phyloP scores from a whole-genome alignment of 2,888 invertebrate genomes.

The Criorhina ranunculi region DNA sequence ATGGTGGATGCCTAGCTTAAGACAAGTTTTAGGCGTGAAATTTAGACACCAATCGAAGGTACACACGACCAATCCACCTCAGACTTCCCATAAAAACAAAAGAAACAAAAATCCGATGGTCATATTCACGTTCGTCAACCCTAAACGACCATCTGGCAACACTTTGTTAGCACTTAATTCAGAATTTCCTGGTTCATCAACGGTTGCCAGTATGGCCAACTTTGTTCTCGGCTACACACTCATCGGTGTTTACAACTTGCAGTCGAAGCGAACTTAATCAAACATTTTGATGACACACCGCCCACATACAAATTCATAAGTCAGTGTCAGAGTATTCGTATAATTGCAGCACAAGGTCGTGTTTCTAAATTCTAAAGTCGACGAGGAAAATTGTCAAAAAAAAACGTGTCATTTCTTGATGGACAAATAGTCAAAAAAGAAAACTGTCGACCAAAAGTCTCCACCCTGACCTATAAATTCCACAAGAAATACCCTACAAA shows the following conservation, averaged over 20 bases:
- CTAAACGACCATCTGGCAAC: not conserved
- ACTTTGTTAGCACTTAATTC: conserved; percentile 1
- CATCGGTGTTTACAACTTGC: conserved; percentile 9
- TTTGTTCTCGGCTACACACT: not conserved
- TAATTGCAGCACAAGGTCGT: no score
- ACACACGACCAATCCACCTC: no score
- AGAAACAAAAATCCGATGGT: no score
- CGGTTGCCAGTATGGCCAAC: conserved; percentile 7
- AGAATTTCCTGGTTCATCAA: conserved; percentile 23
- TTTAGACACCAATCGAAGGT: no score
- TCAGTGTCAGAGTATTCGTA: not conserved
- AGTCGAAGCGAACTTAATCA: not conserved
- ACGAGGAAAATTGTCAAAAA: no score
- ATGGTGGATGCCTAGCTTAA: no score
- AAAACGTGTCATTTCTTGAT: not conserved
- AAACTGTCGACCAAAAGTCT: conserved; percentile 3
- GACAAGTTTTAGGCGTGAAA: no score
- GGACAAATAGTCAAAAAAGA: not conserved
- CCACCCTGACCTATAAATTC: conserved; percentile 46
- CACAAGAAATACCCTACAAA: not conserved
- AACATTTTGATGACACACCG: not conserved
- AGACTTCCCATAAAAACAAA: no score
- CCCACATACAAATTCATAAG: not conserved
- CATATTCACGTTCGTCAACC: conserved; percentile 2
- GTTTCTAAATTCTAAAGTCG: no score